Evolutionary conservation across 2,888 invertebrate species (phyloP), one percentile per base, ranked within the genome.

Genomic region (Deilephila elpenor): DNA sequence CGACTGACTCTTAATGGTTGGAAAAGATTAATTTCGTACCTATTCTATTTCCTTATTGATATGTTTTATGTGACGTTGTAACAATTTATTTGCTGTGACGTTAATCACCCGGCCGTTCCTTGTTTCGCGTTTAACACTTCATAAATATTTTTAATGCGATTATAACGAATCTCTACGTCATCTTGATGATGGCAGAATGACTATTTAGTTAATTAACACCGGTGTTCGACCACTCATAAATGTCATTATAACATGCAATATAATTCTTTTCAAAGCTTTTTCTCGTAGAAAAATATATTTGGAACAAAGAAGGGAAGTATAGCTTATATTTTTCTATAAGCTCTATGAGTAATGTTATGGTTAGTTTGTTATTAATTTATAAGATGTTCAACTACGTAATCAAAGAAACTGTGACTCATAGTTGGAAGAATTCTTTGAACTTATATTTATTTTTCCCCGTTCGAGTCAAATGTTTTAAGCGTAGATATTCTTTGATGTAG

Each of bases 191-290:
- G 80, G 44, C 85, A 84, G 84, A 87, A 87, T 86, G 86, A 83
- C 87, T 84, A 88, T 88, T 87, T 83, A 83, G 86, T 89, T 93
- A 92, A 93, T 93, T 92, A 93, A 91, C 89, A 85, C 83, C 81
- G 78, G 86, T 84, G 86, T 90, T 89, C 82, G 82, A 87, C 82
- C 84, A 82, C 78, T 81, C 89, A 91, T 93, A 88, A 93, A 88
- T 86, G 93, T 93, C 94, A 91, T 83, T 86, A 87, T 88, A 87
- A 90, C 88, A 89, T 86, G 81, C 82, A 82, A 81, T 84, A 91
- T 92, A 91, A 88, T 84, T 93, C 90, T 89, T 89, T 85, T 78
- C 78, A 80, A 83, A 81, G 83, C 82, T 32, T 32, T 88, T 89
- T 88, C 84, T 82, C 81, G 78, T 75, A 80, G 79, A 79, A 74